Evolutionary conservation across 2,113 vertebrate species (phyloP).

Genomic region (Sphaerodactylus townsendi): DNA sequence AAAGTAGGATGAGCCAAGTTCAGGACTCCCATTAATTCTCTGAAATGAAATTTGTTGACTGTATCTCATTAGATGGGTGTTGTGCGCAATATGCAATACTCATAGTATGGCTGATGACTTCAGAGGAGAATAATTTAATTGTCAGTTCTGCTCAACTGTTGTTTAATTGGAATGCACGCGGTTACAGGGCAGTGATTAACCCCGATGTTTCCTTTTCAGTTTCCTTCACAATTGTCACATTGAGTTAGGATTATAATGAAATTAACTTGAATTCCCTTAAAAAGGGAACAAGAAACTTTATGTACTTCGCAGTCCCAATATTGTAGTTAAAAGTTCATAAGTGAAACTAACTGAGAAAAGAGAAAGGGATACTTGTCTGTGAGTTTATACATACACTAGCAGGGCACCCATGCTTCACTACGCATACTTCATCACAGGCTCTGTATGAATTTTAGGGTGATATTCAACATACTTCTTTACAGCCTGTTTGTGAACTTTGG

Average conservation of each 20-base stretch:
- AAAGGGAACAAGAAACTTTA: constrained; percentile 33
- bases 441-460: no score
- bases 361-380: no score
- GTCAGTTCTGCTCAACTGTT: constrained; percentile 67
- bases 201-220: constrained; percentile 68
- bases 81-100: constrained; percentile 67
- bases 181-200: constrained; percentile 67
- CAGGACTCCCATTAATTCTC: constrained; percentile 66
- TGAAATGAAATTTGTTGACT: constrained; percentile 70
- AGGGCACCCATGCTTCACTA: no score
- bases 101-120: constrained; percentile 70
- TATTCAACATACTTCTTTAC: no score
- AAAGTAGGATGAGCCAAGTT: constrained; percentile 55
- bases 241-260: constrained; percentile 62
- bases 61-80: constrained; percentile 62
- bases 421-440: no score
- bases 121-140: constrained; percentile 74
- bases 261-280: constrained; percentile 62
- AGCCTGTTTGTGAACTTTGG: no score
- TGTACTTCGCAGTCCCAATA: constrained; percentile 4
- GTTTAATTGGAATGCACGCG: constrained; percentile 70
- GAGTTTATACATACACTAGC: no score
- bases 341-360: no score
- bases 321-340: neutral
- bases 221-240: constrained; percentile 63